phyloP scores from a whole-genome alignment of 23 tunicate species.

The Styela clava region DNA sequence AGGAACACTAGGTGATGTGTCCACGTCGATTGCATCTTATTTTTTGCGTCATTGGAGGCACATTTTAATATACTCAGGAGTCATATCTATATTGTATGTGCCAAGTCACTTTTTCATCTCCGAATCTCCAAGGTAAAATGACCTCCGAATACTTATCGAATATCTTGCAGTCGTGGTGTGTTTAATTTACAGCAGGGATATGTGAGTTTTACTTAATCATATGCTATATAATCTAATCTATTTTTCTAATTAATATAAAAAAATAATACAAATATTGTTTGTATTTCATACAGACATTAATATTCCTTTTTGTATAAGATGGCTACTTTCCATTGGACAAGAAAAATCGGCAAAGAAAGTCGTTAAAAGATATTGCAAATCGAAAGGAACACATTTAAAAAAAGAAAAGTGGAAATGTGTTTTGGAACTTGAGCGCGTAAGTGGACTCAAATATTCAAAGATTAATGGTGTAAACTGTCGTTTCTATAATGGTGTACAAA shows the following conservation, averaged over 20 bases:
- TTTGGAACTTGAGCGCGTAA: constrained; percentile 21
- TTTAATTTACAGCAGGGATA: too few relatives aligned
- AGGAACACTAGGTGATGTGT: constrained; percentile 8
- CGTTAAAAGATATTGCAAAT: constrained; percentile 39
- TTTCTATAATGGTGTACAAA: too few relatives aligned
- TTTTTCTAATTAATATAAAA: too few relatives aligned
- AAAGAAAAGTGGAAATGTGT: constrained; percentile 53
- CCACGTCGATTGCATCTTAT: background rate
- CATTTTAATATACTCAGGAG: background rate
- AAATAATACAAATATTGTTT: too few relatives aligned
- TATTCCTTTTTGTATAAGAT: constrained; percentile 36
- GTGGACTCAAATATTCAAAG: background rate
- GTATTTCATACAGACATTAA: too few relatives aligned
- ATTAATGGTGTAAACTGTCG: too few relatives aligned
- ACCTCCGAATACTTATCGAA: background rate
- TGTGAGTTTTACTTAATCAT: too few relatives aligned
- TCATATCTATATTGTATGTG: background rate
- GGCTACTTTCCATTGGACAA: constrained; percentile 43
- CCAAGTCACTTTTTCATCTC: background rate
- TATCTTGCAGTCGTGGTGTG: background rate
- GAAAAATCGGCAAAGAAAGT: constrained; percentile 37
- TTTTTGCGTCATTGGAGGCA: constrained; percentile 25
- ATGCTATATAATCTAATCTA: too few relatives aligned
- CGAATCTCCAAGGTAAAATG: constrained; percentile 5
- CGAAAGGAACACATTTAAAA: constrained; percentile 8